A percentile compares a stretch with the other conserved stretches of the same genome.
phyloP scores from a whole-genome alignment of 1,140 invertebrate species.

The Metaphire vulgaris region DNA sequence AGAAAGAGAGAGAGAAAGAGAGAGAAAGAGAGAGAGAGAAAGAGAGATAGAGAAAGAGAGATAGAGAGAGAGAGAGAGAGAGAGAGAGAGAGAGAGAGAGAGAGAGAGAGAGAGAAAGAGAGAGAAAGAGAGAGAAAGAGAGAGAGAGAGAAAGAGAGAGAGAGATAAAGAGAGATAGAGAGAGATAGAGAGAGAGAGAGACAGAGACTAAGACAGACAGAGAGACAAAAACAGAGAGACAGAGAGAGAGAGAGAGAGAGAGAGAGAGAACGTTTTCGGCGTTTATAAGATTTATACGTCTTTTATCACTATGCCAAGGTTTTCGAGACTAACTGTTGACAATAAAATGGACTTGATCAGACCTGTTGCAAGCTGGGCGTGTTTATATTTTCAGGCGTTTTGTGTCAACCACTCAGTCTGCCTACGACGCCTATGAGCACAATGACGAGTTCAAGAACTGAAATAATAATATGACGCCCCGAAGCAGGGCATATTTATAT shows the following conservation, averaged over 20 bases:
- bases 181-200: background rate
- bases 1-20: background rate
- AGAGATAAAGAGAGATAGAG: background rate
- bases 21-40: background rate
- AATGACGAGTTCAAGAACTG: too few species aligned
- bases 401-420: too few species aligned
- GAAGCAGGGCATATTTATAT: too few species aligned
- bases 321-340: too few species aligned
- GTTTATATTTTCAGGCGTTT: too few species aligned
- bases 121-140: background rate
- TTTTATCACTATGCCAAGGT: too few species aligned
- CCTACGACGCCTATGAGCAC: too few species aligned
- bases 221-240: background rate
- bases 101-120: background rate
- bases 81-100: background rate
- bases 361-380: too few species aligned
- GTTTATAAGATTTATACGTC: too few species aligned
- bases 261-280: background rate
- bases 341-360: too few species aligned
- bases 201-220: background rate
- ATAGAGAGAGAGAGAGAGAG: background rate
- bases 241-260: background rate
- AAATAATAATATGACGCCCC: too few species aligned
- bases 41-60: background rate
- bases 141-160: background rate